phyloP scores from a whole-genome alignment of 1,140 invertebrate genomes.

The Pogonomyrmex barbatus region DNA sequence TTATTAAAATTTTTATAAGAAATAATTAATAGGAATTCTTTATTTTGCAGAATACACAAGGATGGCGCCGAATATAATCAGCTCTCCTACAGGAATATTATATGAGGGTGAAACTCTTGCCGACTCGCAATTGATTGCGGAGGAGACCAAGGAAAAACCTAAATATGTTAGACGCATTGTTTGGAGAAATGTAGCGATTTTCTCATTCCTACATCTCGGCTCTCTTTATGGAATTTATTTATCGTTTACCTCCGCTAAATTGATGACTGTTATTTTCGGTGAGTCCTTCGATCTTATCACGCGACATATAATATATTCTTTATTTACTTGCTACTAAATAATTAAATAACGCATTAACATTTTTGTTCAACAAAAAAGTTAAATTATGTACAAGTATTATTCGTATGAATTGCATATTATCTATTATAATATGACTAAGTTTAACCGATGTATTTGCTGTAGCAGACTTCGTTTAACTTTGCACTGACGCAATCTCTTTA shows the following conservation, averaged over 20 bases:
- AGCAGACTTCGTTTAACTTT: neutral
- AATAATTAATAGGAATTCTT: conserved; percentile 3
- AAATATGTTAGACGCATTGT: conserved; percentile 89
- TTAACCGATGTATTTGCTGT: neutral
- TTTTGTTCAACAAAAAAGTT: neutral
- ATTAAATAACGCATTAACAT: neutral
- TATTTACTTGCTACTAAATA: neutral
- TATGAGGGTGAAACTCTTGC: conserved; percentile 88
- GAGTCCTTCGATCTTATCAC: conserved; percentile 82
- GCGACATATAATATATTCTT: neutral
- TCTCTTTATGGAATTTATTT: conserved; percentile 95
- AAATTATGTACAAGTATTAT: neutral
- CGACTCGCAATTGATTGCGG: conserved; percentile 75
- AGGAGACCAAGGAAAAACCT: conserved; percentile 84
- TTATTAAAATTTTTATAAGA: neutral
- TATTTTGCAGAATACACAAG: conserved; percentile 67
- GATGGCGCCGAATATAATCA: conserved; percentile 89
- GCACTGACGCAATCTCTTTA: neutral
- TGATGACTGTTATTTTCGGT: conserved; percentile 92
- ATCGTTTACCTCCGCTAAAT: conserved; percentile 92
- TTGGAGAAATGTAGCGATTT: conserved; percentile 97
- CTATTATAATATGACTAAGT: neutral
- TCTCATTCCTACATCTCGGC: conserved; percentile 93
- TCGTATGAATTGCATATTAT: neutral
- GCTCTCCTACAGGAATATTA: conserved; percentile 88